Evolutionary conservation across 2,888 invertebrate genomes (phyloP).

Genomic region (Calephelis perditalis): DNA sequence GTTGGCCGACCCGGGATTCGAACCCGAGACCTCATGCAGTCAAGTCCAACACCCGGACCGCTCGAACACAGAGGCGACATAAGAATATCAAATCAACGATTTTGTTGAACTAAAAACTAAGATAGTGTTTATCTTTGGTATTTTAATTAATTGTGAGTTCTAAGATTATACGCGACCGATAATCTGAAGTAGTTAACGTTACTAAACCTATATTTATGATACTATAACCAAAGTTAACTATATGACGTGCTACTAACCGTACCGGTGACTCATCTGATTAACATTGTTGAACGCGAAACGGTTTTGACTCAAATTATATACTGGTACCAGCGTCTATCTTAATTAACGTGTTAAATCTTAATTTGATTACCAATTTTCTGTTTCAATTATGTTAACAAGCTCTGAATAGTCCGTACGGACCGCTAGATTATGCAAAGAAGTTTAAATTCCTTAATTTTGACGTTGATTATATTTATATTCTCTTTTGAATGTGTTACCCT

Average conservation of each 20-base stretch:
- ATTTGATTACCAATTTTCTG: conserved; percentile 70
- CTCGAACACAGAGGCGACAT: too few species aligned
- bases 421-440: not conserved
- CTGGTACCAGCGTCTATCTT: conserved; percentile 60
- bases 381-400: conserved; percentile 65
- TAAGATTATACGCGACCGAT: conserved; percentile 9
- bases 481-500: too few species aligned
- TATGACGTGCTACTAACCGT: conserved; percentile 58
- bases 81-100: too few species aligned
- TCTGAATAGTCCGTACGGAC: not conserved
- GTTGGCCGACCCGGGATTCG: too few species aligned
- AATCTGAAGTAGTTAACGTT: conserved; percentile 17
- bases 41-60: too few species aligned
- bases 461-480: too few species aligned
- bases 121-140: conserved; percentile 7
- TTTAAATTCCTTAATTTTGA: too few species aligned
- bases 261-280: conserved; percentile 51
- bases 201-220: conserved; percentile 17
- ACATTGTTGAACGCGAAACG: conserved; percentile 64
- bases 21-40: too few species aligned
- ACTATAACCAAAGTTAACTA: conserved; percentile 70
- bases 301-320: conserved; percentile 74
- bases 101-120: not conserved
- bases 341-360: conserved; percentile 68
- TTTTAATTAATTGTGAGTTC: conserved; percentile 10